Conservation (phyloP, 1,140 invertebrate species). For the Pseudomyrmex cubaensis region DNA sequence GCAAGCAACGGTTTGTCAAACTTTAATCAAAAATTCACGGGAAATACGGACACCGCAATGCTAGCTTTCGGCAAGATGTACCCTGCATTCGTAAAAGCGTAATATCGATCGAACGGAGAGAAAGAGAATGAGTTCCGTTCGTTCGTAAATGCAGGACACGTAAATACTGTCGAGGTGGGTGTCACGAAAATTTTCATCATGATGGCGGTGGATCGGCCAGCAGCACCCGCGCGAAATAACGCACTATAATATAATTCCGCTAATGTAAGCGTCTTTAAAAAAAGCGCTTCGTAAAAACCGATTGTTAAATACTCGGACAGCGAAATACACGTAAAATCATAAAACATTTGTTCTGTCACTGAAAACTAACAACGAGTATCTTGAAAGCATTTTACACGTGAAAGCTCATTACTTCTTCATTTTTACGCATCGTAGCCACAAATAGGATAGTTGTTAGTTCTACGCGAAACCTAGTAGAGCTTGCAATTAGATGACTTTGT, state of each 20-base stretch:
- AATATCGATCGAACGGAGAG: neutral
- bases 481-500: neutral
- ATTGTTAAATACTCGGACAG: no score
- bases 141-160: slow-evolving; percentile 19
- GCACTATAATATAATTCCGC: neutral
- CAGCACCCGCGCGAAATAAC: neutral
- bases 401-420: no score
- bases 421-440: neutral
- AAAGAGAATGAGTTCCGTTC: neutral
- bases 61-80: slow-evolving; percentile 11
- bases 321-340: no score
- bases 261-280: no score
- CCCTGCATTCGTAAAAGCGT: neutral
- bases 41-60: slow-evolving; percentile 1
- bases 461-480: neutral
- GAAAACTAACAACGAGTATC: no score
- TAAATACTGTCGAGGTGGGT: slow-evolving; percentile 19
- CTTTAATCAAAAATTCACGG: slow-evolving; percentile 24
- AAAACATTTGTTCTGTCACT: no score
- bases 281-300: no score
- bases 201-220: neutral
- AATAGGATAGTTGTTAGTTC: neutral
- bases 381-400: no score
- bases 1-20: neutral
- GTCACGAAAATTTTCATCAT: neutral